These are phyloP conservation scores for Hyles vespertilio DNA, from an alignment of 1,140 invertebrate species.

Conservation along the genomic window DNA sequence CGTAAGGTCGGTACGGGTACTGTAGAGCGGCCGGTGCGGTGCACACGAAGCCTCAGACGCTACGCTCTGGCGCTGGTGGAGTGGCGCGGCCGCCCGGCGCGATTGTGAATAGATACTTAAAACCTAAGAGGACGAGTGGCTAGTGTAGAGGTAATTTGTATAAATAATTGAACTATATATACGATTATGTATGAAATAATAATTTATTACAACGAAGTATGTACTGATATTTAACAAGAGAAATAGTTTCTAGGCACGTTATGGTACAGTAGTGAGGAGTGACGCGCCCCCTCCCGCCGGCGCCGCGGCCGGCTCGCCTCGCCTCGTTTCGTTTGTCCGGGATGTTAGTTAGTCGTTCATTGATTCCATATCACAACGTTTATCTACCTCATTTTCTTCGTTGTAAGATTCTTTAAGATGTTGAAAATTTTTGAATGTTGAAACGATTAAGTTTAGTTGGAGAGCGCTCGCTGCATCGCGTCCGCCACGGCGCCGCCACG, in stretches of 20 bases:
- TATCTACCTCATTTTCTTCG: conserved; percentile 72
- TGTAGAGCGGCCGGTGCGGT: not conserved
- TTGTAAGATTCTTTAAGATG: conserved; percentile 66
- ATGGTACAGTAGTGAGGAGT: conserved; percentile 17
- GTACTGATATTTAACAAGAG: conserved; percentile 44
- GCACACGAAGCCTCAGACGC: too few species aligned
- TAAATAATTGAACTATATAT: conserved; percentile 30
- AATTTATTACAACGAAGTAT: conserved; percentile 67
- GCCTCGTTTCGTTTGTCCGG: too few species aligned
- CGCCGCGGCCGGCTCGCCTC: too few species aligned
- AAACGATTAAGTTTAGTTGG: conserved; percentile 22
- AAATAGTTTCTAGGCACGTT: conserved; percentile 46
- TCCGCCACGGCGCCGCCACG: too few species aligned
- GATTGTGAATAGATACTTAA: conserved; percentile 36
- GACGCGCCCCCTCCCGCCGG: too few species aligned
- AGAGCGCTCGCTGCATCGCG: too few species aligned
- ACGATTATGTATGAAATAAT: conserved; percentile 35
- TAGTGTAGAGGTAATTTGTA: conserved; percentile 45
- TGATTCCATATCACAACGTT: conserved; percentile 69
- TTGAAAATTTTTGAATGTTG: conserved; percentile 41
- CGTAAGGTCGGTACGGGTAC: conserved; percentile 56
- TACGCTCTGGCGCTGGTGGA: too few species aligned
- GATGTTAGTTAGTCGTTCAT: conserved; percentile 18
- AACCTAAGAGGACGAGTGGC: conserved; percentile 47
- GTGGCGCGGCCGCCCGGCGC: not conserved